phyloP scores from a whole-genome alignment of 1,140 invertebrate species.

The Ridgeia piscesae region DNA sequence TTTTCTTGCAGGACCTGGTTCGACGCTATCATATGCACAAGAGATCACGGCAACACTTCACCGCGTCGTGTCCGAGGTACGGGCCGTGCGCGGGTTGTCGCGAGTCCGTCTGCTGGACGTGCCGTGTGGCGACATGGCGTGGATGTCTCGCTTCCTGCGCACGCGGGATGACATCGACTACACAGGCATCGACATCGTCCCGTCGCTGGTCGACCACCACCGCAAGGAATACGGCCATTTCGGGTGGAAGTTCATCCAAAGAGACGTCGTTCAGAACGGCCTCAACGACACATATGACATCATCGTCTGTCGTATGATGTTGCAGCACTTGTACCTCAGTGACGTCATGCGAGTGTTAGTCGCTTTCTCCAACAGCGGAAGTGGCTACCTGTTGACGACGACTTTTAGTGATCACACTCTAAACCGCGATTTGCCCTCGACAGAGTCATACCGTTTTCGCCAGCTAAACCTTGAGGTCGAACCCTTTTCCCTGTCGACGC shows the following conservation, averaged over 20 bases:
- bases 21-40: constrained; percentile 25
- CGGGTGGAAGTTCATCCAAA: constrained; percentile 22
- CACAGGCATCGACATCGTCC: constrained; percentile 11
- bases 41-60: constrained; percentile 25
- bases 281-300: constrained; percentile 8
- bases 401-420: neutral
- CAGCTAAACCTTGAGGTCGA: too few relatives aligned
- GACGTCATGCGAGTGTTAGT: neutral
- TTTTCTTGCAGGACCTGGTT: constrained; percentile 18
- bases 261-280: constrained; percentile 16
- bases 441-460: too few relatives aligned
- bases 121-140: constrained; percentile 28
- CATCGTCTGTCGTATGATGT: neutral
- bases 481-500: too few relatives aligned
- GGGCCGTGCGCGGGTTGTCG: neutral
- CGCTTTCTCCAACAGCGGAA: neutral
- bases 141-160: constrained; percentile 27
- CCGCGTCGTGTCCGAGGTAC: constrained; percentile 22
- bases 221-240: neutral
- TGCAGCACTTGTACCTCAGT: neutral
- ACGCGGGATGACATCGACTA: constrained; percentile 16
- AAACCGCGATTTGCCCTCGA: too few relatives aligned
- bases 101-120: constrained; percentile 20
- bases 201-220: neutral
- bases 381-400: neutral